phyloP scores from a whole-genome alignment of 2,113 vertebrate genomes.

The Dissostichus mawsoni region DNA sequence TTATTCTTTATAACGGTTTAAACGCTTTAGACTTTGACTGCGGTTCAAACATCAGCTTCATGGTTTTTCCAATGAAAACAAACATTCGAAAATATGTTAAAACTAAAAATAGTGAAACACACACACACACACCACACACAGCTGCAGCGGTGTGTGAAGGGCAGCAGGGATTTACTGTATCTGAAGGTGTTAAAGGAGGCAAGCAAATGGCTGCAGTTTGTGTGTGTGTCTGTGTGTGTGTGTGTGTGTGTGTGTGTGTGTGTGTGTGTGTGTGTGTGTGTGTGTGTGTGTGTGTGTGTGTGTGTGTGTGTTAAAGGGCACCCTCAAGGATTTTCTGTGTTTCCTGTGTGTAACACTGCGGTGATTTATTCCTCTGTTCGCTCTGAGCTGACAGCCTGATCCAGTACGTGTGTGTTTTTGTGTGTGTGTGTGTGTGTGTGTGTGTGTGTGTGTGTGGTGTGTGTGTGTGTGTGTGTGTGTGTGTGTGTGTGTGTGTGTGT shows the following conservation, averaged over 20 bases:
- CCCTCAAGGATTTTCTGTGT: conserved; percentile 46
- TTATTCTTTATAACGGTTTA: too few relatives aligned
- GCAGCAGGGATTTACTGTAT: conserved; percentile 21
- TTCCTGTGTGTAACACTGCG: conserved; percentile 49
- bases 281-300: conserved; percentile 4
- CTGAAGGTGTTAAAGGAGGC: conserved; percentile 7
- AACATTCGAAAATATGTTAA: too few relatives aligned
- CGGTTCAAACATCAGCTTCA: too few relatives aligned
- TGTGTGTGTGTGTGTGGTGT: background rate
- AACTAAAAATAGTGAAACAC: too few relatives aligned
- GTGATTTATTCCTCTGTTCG: conserved; percentile 56
- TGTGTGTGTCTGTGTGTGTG: background rate
- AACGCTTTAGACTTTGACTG: too few relatives aligned
- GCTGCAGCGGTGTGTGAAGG: conserved; percentile 26
- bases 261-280: conserved; percentile 17
- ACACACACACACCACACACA: background rate
- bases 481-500: background rate
- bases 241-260: conserved; percentile 1
- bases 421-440: background rate
- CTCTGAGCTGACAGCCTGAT: conserved; percentile 42
- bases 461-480: background rate
- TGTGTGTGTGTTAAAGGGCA: conserved; percentile 35
- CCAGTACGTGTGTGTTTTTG: background rate
- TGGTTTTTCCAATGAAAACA: too few relatives aligned
- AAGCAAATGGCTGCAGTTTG: conserved; percentile 28